phyloP scores from a whole-genome alignment of 2,888 invertebrate species.

The Aphrophora alni region DNA sequence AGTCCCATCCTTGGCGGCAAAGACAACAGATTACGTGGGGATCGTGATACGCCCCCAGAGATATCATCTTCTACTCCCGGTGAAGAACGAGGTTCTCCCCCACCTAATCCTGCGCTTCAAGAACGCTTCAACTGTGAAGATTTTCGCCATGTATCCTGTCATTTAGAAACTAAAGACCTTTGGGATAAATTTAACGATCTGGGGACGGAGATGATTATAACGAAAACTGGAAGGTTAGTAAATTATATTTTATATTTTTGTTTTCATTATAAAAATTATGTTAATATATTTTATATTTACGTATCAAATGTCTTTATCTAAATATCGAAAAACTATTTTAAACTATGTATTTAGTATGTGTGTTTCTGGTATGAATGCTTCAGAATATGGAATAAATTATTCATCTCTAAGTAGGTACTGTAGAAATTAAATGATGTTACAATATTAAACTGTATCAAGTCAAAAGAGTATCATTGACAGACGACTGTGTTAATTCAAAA shows the following conservation, averaged over 20 bases:
- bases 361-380: no score
- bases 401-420: no score
- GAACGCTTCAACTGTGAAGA: slow-evolving; percentile 71
- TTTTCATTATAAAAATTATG: background rate
- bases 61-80: slow-evolving; percentile 46
- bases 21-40: background rate
- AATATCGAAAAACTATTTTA: no score
- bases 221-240: slow-evolving; percentile 74
- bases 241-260: no score
- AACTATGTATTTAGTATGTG: background rate
- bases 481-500: no score
- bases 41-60: slow-evolving; percentile 45
- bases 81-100: slow-evolving; percentile 1
- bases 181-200: slow-evolving; percentile 83
- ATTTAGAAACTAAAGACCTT: slow-evolving; percentile 79
- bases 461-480: no score
- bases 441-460: no score
- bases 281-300: no score
- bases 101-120: slow-evolving; percentile 45
- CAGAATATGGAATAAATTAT: no score
- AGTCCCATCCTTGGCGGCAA: slow-evolving; percentile 14
- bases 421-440: no score
- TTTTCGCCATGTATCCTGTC: slow-evolving; percentile 69
- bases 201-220: slow-evolving; percentile 86
- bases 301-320: no score